These are phyloP conservation scores for Thomomys bottae DNA, from an alignment of 2,113 vertebrate genomes.

Conservation along the genomic window DNA sequence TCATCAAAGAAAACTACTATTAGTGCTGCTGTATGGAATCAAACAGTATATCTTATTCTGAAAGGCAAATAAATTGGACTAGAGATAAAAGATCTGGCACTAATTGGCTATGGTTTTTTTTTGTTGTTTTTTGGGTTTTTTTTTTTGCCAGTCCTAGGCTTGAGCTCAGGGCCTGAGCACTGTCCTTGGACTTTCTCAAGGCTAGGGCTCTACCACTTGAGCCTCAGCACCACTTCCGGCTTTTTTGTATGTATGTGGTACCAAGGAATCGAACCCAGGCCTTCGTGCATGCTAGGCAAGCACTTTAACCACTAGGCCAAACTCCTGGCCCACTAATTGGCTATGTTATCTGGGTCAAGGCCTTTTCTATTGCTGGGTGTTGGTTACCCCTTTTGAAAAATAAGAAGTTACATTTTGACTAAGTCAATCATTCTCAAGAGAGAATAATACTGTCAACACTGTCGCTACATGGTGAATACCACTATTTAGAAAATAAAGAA, in stretches of 20 bases:
- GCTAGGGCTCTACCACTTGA: too few species aligned
- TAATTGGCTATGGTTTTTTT: background rate
- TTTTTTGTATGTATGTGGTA: too few species aligned
- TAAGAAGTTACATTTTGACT: constrained; percentile 25
- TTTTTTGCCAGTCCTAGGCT: too few species aligned
- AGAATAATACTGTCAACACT: background rate
- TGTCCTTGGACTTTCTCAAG: too few species aligned
- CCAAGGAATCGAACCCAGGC: too few species aligned
- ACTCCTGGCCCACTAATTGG: background rate
- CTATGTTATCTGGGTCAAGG: constrained; percentile 4
- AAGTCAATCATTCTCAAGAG: background rate
- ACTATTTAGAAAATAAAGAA: background rate
- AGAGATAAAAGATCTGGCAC: background rate
- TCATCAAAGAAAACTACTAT: background rate
- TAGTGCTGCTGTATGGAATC: background rate
- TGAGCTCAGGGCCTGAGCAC: too few species aligned
- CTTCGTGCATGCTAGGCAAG: too few species aligned
- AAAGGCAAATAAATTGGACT: background rate
- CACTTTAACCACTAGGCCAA: too few species aligned
- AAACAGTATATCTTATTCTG: background rate
- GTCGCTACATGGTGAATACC: background rate
- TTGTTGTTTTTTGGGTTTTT: too few species aligned
- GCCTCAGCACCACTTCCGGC: too few species aligned
- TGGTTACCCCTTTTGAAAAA: constrained; percentile 1
- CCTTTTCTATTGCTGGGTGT: constrained; percentile 25